Evolutionary conservation across 1,140 invertebrate species (phyloP).

Genomic region (Maniola jurtina): DNA sequence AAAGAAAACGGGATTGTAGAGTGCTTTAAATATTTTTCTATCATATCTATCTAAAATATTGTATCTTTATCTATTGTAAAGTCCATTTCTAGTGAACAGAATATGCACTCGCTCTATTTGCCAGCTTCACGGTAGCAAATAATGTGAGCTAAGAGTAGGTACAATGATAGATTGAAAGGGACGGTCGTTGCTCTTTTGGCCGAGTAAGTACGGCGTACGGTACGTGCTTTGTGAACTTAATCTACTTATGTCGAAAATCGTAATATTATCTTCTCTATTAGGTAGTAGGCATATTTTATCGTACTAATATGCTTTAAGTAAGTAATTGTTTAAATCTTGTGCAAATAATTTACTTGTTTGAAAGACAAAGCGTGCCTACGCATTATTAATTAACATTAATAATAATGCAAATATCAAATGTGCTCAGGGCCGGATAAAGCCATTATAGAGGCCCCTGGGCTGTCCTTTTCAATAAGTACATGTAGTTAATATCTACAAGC

Average conservation of each 20-base stretch:
- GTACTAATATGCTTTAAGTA: neutral
- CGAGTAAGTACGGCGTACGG: slow-evolving; percentile 35
- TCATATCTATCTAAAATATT: too few species aligned
- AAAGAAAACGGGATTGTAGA: too few species aligned
- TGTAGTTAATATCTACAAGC: too few species aligned
- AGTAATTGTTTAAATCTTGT: neutral
- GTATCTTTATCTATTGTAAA: too few species aligned
- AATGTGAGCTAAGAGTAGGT: slow-evolving; percentile 1
- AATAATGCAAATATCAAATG: too few species aligned
- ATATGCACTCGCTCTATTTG: slow-evolving; percentile 15
- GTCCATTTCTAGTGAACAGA: slow-evolving; percentile 1
- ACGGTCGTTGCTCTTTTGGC: slow-evolving; percentile 53
- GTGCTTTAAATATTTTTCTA: too few species aligned
- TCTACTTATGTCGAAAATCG: slow-evolving; percentile 27
- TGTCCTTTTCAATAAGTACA: too few species aligned
- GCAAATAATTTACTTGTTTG: neutral
- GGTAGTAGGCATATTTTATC: neutral
- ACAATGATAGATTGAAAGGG: slow-evolving; percentile 41
- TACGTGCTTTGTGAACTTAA: slow-evolving; percentile 42
- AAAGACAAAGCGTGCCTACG: neutral
- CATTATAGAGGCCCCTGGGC: too few species aligned
- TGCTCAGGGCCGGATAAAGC: too few species aligned
- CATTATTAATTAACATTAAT: neutral
- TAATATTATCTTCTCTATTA: slow-evolving; percentile 2
- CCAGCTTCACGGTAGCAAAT: slow-evolving; percentile 6